Base-by-base conservation (phyloP, 2,888 invertebrate species). In the Steinernema carpocapsae region DNA sequence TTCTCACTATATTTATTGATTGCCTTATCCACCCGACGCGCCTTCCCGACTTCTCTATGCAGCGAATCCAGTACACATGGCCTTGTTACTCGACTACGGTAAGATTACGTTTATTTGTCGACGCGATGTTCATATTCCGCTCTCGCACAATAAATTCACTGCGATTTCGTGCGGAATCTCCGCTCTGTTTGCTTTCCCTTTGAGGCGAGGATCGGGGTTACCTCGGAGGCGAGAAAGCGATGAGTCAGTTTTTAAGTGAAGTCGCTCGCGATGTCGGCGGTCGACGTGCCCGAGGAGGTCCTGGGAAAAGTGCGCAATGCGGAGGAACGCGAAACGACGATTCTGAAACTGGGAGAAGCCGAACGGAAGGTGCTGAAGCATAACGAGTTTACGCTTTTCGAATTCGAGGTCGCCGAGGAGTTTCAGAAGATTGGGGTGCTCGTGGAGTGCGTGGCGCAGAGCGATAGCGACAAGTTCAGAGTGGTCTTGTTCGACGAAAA, bases 21-120 rank as follows among this genome's bases (percentile, higher is more conserved):
- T 64, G 64, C 64, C 64, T 64, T 17, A 32, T n/a, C 24, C 64
- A 32, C 64, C 12, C 26, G 17, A 37, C 56, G 22, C 56, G 56
- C 26, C 32, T 19, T 48, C 48, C 17, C 4, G 37, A 37, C 37
- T 37, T 10, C 37, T n/a, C 48, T 48, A 48, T 48, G 48, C 48
- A 4, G 14, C 48, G 37, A 37, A 37, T 37, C 10, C 48, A 48
- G 48, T 32, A 64, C 29, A 32, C 32, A 64, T 29, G 64, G 64
- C 64, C 64, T 64, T 64, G 19, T 22, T 19, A 4, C 56, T 56
- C 56, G 22, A 56, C 17, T 48, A 48, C 48, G 48, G 48, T 48
- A 48, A 48, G 37, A 37, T 37, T 37, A 48, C 19, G 4, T 48
- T n/a, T 48, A 48, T 48, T 48, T 48, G 48, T 48, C 48, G 7